Conservation (phyloP, 2,113 vertebrate genomes). For the Pionites leucogaster region DNA sequence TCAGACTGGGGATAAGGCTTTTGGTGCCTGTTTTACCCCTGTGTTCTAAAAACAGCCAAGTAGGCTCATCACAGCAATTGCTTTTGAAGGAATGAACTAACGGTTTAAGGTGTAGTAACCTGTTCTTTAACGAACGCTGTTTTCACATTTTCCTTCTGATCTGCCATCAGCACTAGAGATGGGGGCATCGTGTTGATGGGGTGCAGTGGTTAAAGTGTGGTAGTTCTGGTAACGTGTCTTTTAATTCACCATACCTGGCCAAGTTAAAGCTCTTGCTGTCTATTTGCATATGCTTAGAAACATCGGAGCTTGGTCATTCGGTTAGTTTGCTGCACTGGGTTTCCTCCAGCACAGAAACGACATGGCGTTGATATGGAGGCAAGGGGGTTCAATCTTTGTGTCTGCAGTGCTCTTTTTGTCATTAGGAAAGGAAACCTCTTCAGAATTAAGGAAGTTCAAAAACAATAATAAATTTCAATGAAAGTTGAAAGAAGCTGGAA, state of each 20-base stretch:
- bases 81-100: background rate
- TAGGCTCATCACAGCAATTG: background rate
- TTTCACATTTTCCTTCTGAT: background rate
- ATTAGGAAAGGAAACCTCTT: background rate
- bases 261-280: background rate
- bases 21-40: accelerated
- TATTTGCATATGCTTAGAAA: background rate
- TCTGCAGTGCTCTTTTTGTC: background rate
- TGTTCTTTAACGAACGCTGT: background rate
- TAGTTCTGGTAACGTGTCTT: background rate
- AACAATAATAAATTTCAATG: background rate
- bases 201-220: background rate
- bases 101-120: background rate
- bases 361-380: background rate
- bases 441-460: background rate
- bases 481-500: background rate
- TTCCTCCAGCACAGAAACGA: background rate
- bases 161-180: background rate
- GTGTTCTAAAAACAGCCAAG: background rate
- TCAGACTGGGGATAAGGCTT: background rate
- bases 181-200: accelerated
- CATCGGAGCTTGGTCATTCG: background rate
- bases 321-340: accelerated
- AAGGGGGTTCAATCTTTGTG: accelerated
- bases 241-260: background rate